Conservation (phyloP, 1,140 invertebrate species). For the Bombus vancouverensis region DNA sequence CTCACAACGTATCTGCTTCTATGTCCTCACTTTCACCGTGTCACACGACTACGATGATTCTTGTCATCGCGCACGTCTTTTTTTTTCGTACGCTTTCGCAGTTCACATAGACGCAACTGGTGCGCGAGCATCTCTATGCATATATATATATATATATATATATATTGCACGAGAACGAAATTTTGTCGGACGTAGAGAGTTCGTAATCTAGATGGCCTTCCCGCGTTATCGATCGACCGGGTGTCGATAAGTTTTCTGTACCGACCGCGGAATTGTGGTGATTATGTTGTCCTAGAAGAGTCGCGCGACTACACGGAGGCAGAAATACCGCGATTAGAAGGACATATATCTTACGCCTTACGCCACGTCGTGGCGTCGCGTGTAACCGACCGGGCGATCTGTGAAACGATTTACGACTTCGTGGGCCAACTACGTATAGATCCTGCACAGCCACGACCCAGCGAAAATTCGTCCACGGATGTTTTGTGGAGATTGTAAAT, state of each 20-base stretch:
- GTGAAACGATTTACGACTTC: constrained; percentile 42
- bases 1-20: constrained; percentile 4
- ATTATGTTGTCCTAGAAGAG: constrained; percentile 41
- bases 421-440: not conserved
- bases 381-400: constrained; percentile 23
- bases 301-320: not conserved
- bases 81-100: not conserved
- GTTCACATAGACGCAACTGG: not conserved
- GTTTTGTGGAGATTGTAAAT: constrained; percentile 45
- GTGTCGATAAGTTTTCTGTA: constrained; percentile 34
- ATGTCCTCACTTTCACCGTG: not conserved
- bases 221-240: constrained; percentile 52
- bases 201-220: constrained; percentile 19
- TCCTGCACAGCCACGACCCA: not conserved
- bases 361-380: constrained; percentile 7
- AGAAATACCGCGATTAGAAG: constrained; percentile 52
- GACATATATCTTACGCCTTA: constrained; percentile 6
- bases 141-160: not conserved
- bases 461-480: constrained; percentile 16
- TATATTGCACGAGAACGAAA: not conserved
- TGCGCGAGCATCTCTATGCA: not conserved
- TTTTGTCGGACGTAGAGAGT: constrained; percentile 17
- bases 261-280: constrained; percentile 25
- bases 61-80: too few species aligned
- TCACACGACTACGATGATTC: not conserved